Evolutionary conservation across 2,113 vertebrate genomes (phyloP).

Genomic region (Strigops habroptila): DNA sequence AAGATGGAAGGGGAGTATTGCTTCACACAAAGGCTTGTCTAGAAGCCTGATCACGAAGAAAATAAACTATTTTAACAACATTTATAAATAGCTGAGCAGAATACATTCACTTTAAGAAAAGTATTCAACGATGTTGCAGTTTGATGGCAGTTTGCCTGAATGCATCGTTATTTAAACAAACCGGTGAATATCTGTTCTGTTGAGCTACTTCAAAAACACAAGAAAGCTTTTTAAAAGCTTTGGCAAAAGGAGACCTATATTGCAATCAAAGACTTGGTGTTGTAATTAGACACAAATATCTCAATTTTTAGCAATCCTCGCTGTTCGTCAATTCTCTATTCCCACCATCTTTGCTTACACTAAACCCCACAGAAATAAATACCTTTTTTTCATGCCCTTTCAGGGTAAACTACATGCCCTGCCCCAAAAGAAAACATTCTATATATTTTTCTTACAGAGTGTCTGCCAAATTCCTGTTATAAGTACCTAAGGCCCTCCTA

Average conservation of each 20-base stretch:
- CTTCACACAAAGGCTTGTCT: not conserved
- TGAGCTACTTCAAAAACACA: not conserved
- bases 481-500: not conserved
- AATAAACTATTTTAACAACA: not conserved
- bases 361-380: not conserved
- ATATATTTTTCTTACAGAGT: not conserved
- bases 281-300: not conserved
- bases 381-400: not conserved
- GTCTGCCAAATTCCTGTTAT: not conserved
- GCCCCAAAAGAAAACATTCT: not conserved
- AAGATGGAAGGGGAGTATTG: not conserved
- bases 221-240: not conserved
- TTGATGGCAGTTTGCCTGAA: not conserved
- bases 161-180: not conserved
- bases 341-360: not conserved
- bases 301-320: not conserved
- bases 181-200: not conserved
- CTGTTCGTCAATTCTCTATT: not conserved
- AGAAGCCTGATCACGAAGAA: not conserved
- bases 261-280: not conserved
- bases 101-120: not conserved
- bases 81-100: not conserved
- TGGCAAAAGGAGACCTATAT: not conserved
- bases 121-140: not conserved
- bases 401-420: not conserved